Percentiles rank a stretch among this genome's conserved stretches.
These are phyloP conservation scores for Pampus argenteus DNA, from an alignment of 2,797 vertebrate species.

Conservation along the genomic window DNA sequence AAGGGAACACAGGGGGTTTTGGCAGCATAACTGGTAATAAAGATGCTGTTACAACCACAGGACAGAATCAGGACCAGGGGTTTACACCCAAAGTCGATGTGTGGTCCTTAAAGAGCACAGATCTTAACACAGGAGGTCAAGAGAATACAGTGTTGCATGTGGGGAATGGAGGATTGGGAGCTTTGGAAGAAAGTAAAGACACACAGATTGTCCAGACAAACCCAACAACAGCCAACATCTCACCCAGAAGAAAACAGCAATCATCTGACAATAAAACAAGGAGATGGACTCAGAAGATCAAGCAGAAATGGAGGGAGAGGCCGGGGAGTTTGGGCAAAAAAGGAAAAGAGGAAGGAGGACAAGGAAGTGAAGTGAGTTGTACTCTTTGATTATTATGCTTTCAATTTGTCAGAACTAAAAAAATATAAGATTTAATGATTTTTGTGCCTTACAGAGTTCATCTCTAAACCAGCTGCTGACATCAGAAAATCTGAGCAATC, in stretches of 20 bases:
- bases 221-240: constrained; percentile 35
- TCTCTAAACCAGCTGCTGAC: constrained; percentile 38
- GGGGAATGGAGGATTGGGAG: constrained; percentile 50
- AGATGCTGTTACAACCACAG: constrained; percentile 19
- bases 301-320: constrained; percentile 75
- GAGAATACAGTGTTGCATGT: constrained; percentile 16
- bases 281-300: constrained; percentile 82
- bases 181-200: constrained; percentile 34
- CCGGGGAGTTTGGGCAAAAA: constrained; percentile 55
- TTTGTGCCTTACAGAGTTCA: constrained; percentile 41
- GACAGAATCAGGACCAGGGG: constrained; percentile 30
- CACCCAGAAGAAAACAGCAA: constrained; percentile 50
- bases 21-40: constrained; percentile 16
- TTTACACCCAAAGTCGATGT: constrained; percentile 39
- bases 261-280: constrained; percentile 56
- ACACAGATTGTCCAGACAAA: constrained; percentile 14
- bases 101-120: constrained; percentile 55
- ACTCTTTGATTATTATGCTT: constrained; percentile 2
- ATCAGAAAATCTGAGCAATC: constrained; percentile 23
- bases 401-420: background rate
- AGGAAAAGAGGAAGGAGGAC: constrained; percentile 30
- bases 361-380: constrained; percentile 57
- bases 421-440: background rate
- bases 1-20: constrained; percentile 6
- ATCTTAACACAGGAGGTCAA: constrained; percentile 16